A percentile compares a stretch with the other conserved stretches of the same genome.
phyloP scores from a whole-genome alignment of 35 echinoderm and acorn worm genomes.

The Heliocidaris tuberculata region DNA sequence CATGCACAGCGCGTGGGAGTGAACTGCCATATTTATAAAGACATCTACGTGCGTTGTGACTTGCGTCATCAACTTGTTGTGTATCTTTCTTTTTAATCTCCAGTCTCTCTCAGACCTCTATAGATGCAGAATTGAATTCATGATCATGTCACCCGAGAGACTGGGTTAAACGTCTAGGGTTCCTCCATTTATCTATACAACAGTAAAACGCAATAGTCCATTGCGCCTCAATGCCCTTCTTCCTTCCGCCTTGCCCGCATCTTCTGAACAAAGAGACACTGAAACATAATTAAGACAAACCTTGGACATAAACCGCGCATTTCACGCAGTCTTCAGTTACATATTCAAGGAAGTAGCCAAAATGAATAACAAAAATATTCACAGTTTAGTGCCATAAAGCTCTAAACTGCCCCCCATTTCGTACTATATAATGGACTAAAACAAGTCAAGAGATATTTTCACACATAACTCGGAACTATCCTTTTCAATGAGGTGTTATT shows the following conservation, averaged over 20 bases:
- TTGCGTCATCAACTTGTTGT: slow-evolving; percentile 38
- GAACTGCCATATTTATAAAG: background rate
- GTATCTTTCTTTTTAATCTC: background rate
- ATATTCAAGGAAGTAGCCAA: background rate
- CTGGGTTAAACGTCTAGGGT: slow-evolving; percentile 30
- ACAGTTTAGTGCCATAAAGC: background rate
- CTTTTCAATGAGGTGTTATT: background rate
- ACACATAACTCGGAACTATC: background rate
- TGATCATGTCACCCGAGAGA: slow-evolving; percentile 18
- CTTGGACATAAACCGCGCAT: background rate
- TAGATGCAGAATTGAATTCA: background rate
- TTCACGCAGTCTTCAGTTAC: background rate
- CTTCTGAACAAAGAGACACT: background rate
- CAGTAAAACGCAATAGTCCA: background rate
- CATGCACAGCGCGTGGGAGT: slow-evolving; percentile 14
- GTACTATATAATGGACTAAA: background rate
- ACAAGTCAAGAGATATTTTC: background rate
- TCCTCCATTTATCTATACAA: background rate
- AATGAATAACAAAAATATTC: background rate
- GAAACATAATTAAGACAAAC: background rate
- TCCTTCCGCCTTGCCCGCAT: background rate
- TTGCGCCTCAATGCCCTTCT: background rate
- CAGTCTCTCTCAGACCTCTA: background rate
- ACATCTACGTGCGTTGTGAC: slow-evolving; percentile 12
- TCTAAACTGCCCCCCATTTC: too few relatives aligned